These are phyloP conservation scores for Myotis myotis DNA, from an alignment of 2,797 vertebrate genomes.

Conservation along the genomic window DNA sequence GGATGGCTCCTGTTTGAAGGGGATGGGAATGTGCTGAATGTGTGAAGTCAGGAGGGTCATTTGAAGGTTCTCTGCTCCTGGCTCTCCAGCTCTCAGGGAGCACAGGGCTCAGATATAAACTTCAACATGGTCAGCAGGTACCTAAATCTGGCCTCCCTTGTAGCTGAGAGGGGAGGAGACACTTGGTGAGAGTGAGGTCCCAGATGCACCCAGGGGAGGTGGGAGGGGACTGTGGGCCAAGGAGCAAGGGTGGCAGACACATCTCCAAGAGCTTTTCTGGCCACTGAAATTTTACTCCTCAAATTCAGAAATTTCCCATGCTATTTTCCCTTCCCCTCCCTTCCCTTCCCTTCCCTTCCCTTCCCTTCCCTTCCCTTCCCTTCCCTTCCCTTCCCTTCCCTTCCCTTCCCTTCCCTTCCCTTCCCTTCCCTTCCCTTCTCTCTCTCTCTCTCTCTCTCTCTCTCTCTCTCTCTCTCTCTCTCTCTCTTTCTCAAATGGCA, in stretches of 20 bases:
- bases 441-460: too few relatives aligned
- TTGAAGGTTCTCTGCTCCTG: neutral
- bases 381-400: too few relatives aligned
- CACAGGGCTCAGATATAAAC: neutral
- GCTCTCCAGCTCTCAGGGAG: neutral
- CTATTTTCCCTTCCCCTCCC: too few relatives aligned
- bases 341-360: too few relatives aligned
- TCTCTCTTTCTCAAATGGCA: neutral
- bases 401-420: too few relatives aligned
- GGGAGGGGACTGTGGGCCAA: neutral
- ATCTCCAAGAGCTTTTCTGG: neutral
- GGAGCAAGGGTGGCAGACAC: rapidly evolving
- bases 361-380: too few relatives aligned
- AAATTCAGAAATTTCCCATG: neutral
- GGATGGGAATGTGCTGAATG: rapidly evolving
- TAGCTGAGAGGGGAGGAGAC: neutral
- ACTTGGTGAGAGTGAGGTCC: neutral
- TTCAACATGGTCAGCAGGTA: neutral
- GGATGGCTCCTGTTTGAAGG: neutral
- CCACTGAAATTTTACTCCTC: neutral
- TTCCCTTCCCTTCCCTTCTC: too few relatives aligned
- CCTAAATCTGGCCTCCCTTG: neutral
- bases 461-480: neutral
- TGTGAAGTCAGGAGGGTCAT: neutral
- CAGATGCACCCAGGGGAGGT: neutral